Base-by-base conservation (phyloP, 2,113 vertebrate species). In the Otis tarda region DNA sequence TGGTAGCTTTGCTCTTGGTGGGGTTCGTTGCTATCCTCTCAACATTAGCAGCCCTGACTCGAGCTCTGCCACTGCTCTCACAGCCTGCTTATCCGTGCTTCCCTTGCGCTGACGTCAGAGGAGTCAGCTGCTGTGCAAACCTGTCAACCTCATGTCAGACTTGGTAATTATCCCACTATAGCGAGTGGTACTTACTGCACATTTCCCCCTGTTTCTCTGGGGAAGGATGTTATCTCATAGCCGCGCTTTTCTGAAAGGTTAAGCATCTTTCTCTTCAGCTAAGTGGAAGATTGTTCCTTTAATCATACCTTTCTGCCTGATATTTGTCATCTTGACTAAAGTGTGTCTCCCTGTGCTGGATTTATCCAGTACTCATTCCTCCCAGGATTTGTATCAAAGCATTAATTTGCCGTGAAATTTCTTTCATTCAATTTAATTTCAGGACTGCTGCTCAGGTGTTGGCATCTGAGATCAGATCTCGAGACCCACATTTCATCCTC, bases 51-150 rank as follows among this genome's bases (percentile, higher is more conserved):
- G 55, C 31, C 64, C 60, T 13, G 3, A 4, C 43, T 90, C 4
- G 0, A 28, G 63, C 47, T 75, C 39, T 35, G 68, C 37, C n/a
- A 10, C 45, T 59, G 78, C 75, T 65, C 47, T 23, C 75, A 59
- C 41, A 14, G 55, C 47, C 70, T 75, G 19, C 65, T 88, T 25
- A 2, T 68, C 76, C 25, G 27, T 63, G 89, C 83, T 55, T 80
- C 69, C 45, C 76, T 76, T 33, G 19, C 7, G 59, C 37, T 77
- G 86, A 85, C 39, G 19, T 94, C 90, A 91, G 70, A 35, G 60
- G 23, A 82, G 86, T 81, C 94, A 95, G 95, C 87, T 96, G 91
- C 94, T 96, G 13, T 52, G 91, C 96, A 60, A 10, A 82, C 52
- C 82, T 67, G 82, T 47, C 89, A 63, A 4, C 65, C 47, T 85